These are phyloP conservation scores for Nematolebias whitei DNA, from an alignment of 2,113 vertebrate species.

Conservation along the genomic window DNA sequence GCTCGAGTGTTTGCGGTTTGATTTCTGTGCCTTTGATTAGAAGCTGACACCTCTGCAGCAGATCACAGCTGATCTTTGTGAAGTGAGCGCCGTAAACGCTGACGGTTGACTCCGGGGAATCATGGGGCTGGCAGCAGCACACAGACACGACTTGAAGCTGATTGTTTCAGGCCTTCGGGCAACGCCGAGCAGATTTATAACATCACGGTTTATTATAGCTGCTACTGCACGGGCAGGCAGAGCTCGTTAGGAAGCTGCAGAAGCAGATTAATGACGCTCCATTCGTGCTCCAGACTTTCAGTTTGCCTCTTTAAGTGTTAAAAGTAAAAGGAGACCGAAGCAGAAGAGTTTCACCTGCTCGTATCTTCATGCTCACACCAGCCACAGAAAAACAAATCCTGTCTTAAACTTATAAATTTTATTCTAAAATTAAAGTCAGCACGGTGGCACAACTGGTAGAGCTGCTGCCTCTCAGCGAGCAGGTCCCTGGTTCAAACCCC, in stretches of 20 bases:
- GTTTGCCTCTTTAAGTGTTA: too few relatives aligned
- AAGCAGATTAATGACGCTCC: background rate
- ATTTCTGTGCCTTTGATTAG: background rate
- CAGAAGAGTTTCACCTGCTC: too few relatives aligned
- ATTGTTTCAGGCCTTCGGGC: constrained; percentile 24
- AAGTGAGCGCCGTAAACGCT: constrained; percentile 11
- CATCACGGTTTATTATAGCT: constrained; percentile 1
- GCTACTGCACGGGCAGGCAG: constrained; percentile 5
- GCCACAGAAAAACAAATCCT: too few relatives aligned
- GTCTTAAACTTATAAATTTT: too few relatives aligned
- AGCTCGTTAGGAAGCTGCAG: background rate
- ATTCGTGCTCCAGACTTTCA: background rate
- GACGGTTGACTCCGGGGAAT: constrained; percentile 22
- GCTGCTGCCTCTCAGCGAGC: too few relatives aligned
- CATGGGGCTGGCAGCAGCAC: constrained; percentile 5
- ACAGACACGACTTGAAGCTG: too few relatives aligned
- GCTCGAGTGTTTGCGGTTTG: background rate
- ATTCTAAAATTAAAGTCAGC: too few relatives aligned
- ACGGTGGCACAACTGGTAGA: too few relatives aligned
- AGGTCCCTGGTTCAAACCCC: too few relatives aligned
- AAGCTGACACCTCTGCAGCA: background rate
- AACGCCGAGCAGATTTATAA: constrained; percentile 21
- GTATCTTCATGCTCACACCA: too few relatives aligned
- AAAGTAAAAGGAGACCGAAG: too few relatives aligned
- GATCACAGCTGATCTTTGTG: constrained; percentile 1